These are phyloP conservation scores for Cataglyphis albicans DNA, from an alignment of 2,888 invertebrate genomes.

Conservation along the genomic window DNA sequence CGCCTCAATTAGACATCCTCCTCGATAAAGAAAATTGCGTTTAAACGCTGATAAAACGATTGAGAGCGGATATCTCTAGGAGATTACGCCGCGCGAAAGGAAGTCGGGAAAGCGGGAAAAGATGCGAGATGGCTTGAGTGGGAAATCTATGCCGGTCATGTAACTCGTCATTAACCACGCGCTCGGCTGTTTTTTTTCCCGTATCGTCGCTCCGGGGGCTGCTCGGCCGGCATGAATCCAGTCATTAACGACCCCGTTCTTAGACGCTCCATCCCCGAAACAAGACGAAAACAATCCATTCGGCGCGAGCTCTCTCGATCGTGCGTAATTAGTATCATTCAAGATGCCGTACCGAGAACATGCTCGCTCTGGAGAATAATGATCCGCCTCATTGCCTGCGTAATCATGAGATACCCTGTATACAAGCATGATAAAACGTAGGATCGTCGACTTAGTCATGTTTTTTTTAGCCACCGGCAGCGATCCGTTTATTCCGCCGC, in stretches of 20 bases:
- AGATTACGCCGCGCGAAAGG: constrained; percentile 24
- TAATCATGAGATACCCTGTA: constrained; percentile 39
- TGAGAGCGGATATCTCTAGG: constrained; percentile 27
- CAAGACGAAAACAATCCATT: constrained; percentile 67
- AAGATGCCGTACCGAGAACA: constrained; percentile 9
- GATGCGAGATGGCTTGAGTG: constrained; percentile 31
- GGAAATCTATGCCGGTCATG: constrained; percentile 58
- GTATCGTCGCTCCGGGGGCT: constrained; percentile 28
- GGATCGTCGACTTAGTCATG: constrained; percentile 8
- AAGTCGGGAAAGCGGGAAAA: constrained; percentile 33
- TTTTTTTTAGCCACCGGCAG: constrained; percentile 13
- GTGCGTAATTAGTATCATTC: constrained; percentile 59
- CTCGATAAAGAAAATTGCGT: constrained; percentile 46
- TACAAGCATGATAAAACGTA: constrained; percentile 44
- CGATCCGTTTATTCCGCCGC: constrained; percentile 29
- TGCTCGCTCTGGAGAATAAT: constrained; percentile 46
- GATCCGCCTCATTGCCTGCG: constrained; percentile 34
- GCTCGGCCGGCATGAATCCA: constrained; percentile 57
- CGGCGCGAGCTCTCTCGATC: constrained; percentile 41
- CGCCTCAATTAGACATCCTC: constrained; percentile 22
- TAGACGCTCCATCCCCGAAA: constrained; percentile 72
- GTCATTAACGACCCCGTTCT: constrained; percentile 60
- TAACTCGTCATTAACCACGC: constrained; percentile 67
- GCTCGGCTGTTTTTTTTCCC: constrained; percentile 26
- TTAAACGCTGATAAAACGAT: constrained; percentile 38